phyloP scores from a whole-genome alignment of 2,888 invertebrate genomes.

The Scaptomyza tumidula region DNA sequence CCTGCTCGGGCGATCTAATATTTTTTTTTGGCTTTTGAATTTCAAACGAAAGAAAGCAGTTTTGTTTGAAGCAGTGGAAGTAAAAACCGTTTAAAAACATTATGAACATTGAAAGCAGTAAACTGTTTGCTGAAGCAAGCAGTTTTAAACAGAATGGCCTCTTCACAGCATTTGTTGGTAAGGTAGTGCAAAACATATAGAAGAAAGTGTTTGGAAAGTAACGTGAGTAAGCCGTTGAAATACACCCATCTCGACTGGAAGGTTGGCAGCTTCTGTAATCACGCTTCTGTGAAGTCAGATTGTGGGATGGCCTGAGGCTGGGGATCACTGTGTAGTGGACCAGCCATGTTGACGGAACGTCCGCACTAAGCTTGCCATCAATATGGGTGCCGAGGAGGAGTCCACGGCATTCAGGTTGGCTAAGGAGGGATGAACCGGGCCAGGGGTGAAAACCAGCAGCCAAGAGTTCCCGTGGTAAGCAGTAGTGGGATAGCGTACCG shows the following conservation, averaged over 20 bases:
- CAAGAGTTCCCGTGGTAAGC: conserved; percentile 99
- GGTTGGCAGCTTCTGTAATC: conserved; percentile 99
- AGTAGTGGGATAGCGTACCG: conserved; percentile 99
- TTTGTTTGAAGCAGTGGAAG: not conserved
- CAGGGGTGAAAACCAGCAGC: conserved; percentile 99
- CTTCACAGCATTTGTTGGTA: not conserved
- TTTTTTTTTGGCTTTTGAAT: conserved; percentile 25
- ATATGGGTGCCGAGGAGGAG: conserved; percentile 96
- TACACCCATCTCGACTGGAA: conserved; percentile 88
- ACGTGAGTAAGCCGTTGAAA: not conserved
- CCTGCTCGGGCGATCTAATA: conserved; percentile 83
- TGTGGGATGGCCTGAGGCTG: conserved; percentile 96
- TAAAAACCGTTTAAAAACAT: not conserved
- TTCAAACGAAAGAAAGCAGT: not conserved
- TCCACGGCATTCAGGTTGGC: conserved; percentile 93
- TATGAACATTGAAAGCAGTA: not conserved
- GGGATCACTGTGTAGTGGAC: conserved; percentile 88
- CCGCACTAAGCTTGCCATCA: conserved; percentile 98
- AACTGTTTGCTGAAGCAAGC: not conserved
- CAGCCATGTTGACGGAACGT: conserved; percentile 94
- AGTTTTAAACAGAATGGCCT: not conserved
- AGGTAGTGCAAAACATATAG: conserved; percentile 1
- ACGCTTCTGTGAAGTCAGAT: conserved; percentile 96
- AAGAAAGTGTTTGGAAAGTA: not conserved
- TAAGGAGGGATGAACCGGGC: conserved; percentile 99